Evolutionary conservation across 2,113 vertebrate genomes (phyloP), one percentile per base, ranked within the genome.

Genomic region (Pelecanoides urinatrix): DNA sequence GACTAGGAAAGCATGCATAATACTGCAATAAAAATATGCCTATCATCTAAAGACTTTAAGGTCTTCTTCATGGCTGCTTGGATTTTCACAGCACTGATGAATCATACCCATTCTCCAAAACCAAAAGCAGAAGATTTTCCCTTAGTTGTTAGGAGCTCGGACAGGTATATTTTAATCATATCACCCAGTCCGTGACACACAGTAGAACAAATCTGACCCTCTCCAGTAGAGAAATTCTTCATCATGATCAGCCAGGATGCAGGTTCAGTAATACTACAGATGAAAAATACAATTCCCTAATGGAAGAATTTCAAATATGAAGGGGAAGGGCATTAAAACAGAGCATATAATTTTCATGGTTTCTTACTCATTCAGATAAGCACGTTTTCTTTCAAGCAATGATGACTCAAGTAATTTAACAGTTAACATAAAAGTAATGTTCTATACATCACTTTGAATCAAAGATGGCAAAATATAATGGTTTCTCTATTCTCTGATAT

Each of bases 321-420:
- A 83, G 19, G 13, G 38, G 38, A 88, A 70, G 27, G 34, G 19
- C 53, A 61, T 21, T 73, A 65, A 65, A 90, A 90, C 26, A 72
- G 8, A 79, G 14, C 7, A 36, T 27, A 82, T 47, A 30, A 58
- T 62, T 88, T 77, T 67, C 42, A 71, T 7, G 22, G 25, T 67
- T 92, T 86, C 68, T 94, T 88, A 88, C 21, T 88, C 23, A 9
- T 80, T 88, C 32, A 74, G 42, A 83, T 45, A 94, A 94, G 30
- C 7, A 70, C 16, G 12, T 86, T 92, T 79, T 56, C 26, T 76
- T 88, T 84, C 72, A 74, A 91, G 47, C n/a, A 80, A 26, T 38
- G 20, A 77, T 47, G 36, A 58, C 40, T 34, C 72, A 83, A 71
- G 56, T 77, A 74, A 74, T 80, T 84, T 84, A 90, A 67, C 29